These are phyloP conservation scores for Pitangus sulphuratus DNA, from an alignment of 2,797 vertebrate species.

Conservation along the genomic window DNA sequence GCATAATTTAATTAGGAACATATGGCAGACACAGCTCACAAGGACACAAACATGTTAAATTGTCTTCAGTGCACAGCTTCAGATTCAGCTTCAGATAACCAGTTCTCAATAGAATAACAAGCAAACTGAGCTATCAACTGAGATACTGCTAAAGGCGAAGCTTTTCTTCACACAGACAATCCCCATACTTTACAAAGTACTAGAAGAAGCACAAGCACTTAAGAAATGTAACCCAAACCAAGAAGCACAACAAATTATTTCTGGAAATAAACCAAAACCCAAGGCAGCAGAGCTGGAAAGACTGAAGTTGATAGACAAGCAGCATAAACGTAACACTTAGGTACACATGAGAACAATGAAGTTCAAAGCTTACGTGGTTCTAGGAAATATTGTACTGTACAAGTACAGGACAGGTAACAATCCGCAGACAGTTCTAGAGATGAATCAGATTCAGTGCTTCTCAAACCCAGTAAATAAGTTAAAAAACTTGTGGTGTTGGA, in stretches of 20 bases:
- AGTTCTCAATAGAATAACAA: not conserved
- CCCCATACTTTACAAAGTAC: not conserved
- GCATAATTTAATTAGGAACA: not conserved
- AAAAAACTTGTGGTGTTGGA: not conserved
- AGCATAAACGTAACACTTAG: not conserved
- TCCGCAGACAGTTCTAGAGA: not conserved
- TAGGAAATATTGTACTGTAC: not conserved
- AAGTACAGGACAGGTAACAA: not conserved
- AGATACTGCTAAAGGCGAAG: rapidly evolving
- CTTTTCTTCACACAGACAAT: not conserved
- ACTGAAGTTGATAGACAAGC: not conserved
- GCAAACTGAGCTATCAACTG: not conserved
- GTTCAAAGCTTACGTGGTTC: not conserved
- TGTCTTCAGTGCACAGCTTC: not conserved
- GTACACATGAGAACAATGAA: not conserved
- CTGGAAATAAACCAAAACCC: not conserved
- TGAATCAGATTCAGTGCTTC: not conserved
- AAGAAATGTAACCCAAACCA: not conserved
- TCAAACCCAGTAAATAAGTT: rapidly evolving
- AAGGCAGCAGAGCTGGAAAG: not conserved
- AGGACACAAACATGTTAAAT: not conserved
- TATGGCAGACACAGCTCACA: not conserved
- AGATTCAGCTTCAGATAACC: not conserved
- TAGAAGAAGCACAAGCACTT: not conserved
- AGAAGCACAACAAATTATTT: not conserved